phyloP scores from a whole-genome alignment of 2,888 invertebrate species.

The Pelosia muscerda region DNA sequence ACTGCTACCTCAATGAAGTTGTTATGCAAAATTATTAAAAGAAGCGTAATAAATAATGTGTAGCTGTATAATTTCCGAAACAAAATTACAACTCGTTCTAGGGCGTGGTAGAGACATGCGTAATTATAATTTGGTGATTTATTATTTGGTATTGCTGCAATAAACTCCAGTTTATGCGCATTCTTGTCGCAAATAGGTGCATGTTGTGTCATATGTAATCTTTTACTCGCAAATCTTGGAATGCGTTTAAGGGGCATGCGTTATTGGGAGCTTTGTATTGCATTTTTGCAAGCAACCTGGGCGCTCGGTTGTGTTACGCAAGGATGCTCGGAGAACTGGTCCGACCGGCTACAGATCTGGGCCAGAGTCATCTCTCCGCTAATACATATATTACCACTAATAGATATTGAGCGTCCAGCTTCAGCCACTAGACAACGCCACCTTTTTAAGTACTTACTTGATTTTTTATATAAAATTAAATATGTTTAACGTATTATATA shows the following conservation, averaged over 20 bases:
- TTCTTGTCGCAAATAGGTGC: conserved; percentile 76
- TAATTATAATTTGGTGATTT: conserved; percentile 82
- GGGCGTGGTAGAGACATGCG: conserved; percentile 75
- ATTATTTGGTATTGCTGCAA: conserved; percentile 70
- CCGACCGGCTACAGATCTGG: conserved; percentile 82
- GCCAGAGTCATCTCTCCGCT: conserved; percentile 83
- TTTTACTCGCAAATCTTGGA: conserved; percentile 75
- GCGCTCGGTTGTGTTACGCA: conserved; percentile 74
- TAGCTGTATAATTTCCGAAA: conserved; percentile 77
- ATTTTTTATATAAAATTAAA: conserved; percentile 39
- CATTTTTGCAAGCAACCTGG: conserved; percentile 79
- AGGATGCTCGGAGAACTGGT: conserved; percentile 82
- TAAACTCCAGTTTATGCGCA: conserved; percentile 67
- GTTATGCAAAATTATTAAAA: conserved; percentile 67
- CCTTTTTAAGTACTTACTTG: conserved; percentile 24
- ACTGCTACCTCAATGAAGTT: conserved; percentile 68
- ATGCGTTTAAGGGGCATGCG: conserved; percentile 79
- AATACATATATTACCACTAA: conserved; percentile 83
- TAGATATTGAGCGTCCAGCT: conserved; percentile 78
- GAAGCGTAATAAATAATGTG: conserved; percentile 79
- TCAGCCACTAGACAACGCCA: conserved; percentile 60
- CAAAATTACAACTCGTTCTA: conserved; percentile 79
- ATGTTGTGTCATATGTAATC: conserved; percentile 70
- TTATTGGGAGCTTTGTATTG: conserved; percentile 79
- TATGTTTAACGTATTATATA: too few relatives aligned